Evolutionary conservation across 2,797 vertebrate species (phyloP).

Genomic region (Eleutherodactylus coqui): DNA sequence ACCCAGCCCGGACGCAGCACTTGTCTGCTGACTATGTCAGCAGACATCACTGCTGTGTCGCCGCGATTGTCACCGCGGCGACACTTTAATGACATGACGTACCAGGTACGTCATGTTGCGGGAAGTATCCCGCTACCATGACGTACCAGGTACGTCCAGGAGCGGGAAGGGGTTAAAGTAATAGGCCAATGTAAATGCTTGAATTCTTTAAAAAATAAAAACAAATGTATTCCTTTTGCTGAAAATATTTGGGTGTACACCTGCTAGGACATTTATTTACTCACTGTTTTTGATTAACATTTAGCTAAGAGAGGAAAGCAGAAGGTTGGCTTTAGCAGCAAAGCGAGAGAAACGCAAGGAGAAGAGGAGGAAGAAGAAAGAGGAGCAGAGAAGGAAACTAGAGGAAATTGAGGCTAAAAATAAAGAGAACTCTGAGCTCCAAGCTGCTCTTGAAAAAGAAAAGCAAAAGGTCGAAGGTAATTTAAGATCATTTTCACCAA

Average conservation of each 20-base stretch:
- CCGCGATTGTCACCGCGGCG: too few relatives aligned
- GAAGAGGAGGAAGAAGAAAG: conserved; percentile 83
- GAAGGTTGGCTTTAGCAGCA: conserved; percentile 81
- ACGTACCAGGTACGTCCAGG: too few relatives aligned
- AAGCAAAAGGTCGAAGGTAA: conserved; percentile 81
- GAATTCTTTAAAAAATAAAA: too few relatives aligned
- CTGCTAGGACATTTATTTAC: neutral
- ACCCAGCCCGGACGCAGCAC: too few relatives aligned
- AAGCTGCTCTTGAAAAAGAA: conserved; percentile 82
- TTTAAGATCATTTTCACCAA: neutral
- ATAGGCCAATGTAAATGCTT: too few relatives aligned
- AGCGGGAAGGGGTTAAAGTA: too few relatives aligned
- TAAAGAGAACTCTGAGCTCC: conserved; percentile 82
- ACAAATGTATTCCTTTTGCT: too few relatives aligned
- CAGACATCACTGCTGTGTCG: too few relatives aligned
- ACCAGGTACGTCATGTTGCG: too few relatives aligned
- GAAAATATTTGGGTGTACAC: neutral
- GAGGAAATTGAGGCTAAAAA: conserved; percentile 85
- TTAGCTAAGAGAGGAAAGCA: conserved; percentile 81
- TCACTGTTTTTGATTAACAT: neutral
- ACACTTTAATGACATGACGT: too few relatives aligned
- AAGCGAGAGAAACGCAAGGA: conserved; percentile 85
- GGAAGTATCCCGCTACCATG: too few relatives aligned
- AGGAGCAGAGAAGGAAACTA: conserved; percentile 82
- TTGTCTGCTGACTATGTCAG: too few relatives aligned